Conservation (phyloP, 1,140 invertebrate species). For the Zaprionus africanus region DNA sequence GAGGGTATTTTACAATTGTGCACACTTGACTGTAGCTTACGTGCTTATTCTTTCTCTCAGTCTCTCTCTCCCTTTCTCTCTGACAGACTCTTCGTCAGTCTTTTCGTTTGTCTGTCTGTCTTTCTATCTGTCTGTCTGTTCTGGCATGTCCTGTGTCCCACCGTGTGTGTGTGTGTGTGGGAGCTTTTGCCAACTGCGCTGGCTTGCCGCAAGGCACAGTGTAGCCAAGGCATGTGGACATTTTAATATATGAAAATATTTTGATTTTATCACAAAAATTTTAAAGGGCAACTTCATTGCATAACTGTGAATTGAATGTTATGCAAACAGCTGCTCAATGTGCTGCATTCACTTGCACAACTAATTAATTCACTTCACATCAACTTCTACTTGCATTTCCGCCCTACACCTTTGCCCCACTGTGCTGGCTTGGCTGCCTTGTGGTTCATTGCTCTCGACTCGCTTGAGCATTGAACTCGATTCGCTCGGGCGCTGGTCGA, state of each 20-base stretch:
- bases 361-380: neutral
- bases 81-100: neutral
- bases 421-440: constrained; percentile 20
- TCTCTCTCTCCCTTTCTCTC: neutral
- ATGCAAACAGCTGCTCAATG: no score
- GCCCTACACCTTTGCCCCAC: constrained; percentile 5
- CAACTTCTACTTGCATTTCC: neutral
- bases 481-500: constrained; percentile 33
- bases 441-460: constrained; percentile 48
- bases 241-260: neutral
- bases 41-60: neutral
- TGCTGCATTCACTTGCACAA: no score
- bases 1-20: no score
- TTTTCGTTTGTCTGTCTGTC: neutral
- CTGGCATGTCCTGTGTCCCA: neutral
- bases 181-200: constrained; percentile 21
- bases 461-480: constrained; percentile 50
- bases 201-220: constrained; percentile 17
- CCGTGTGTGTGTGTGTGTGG: constrained; percentile 1
- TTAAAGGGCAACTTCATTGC: neutral
- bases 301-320: neutral
- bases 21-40: constrained; percentile 18
- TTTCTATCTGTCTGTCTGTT: neutral
- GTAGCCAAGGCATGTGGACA: neutral
- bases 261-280: neutral